Base-by-base conservation (phyloP, 2,113 vertebrate genomes). In the Brachypteracias leptosomus region DNA sequence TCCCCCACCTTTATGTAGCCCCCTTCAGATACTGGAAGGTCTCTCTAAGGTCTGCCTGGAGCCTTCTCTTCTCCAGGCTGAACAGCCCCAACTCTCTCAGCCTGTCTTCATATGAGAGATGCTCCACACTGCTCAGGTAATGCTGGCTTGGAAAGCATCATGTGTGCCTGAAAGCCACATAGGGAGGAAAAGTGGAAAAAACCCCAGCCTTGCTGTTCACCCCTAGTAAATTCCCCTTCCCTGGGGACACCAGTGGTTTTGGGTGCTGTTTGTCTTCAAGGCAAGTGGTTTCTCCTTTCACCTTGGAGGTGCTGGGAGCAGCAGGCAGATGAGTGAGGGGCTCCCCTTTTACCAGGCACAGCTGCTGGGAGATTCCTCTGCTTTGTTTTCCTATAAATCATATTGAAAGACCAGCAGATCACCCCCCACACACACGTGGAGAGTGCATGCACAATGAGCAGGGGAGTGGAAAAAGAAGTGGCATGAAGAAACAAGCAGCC, bases 361-460 rank as follows among this genome's bases (percentile, higher is more conserved):
- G 83, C 62, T 54, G 22, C 46, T 20, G 67, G 74, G 59, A 78
- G 26, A 71, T 54, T 25, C 67, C 73, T 77, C 81, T 16, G 35
- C 68, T 73, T 72, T 19, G 4, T 61, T 21, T 33, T 18, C 66
- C 31, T 62, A 4, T 77, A 71, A 85, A 78, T 86, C 22, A 4
- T 44, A 33, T 59, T 13, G 78, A 40, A 72, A 85, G 5, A 8
- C 26, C 82, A 26, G 6, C 26, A 63, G 51, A 72, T 35, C 66
- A 16, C 19, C 38, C 88, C 36, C 42, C 22, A 33, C 22, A 10
- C 42, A 13, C 29, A 22, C 14, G 10, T 0, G 1, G 22, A 31
- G 31, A 3, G 12, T 13, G 66, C 6, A 1, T 0, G 0, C 7
- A 10, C 0, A 4, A 12, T 49, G 33, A 35, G 49, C 0, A 5